Evolutionary conservation across 1,140 invertebrate species (phyloP), one percentile per base, ranked within the genome.

Genomic region (Phortica variegata): DNA sequence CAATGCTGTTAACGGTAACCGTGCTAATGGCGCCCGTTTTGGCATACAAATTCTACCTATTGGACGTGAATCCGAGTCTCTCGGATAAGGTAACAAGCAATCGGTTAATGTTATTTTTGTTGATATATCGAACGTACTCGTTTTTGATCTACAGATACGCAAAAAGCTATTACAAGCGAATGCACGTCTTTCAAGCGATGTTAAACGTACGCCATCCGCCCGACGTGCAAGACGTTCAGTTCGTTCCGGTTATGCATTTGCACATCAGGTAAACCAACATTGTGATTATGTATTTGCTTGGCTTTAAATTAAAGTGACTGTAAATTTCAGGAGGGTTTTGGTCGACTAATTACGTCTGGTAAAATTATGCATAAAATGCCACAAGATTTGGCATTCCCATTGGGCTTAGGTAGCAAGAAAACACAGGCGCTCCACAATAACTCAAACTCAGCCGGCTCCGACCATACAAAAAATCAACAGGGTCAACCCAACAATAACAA

Each of bases 191-290:
- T 87, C 86, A 47, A 87, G 89, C 56, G 85, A 90, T 60, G 85
- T 89, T 29, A 78, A 90, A 18, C 83, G 91, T 49, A 91, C 92
- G 40, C 89, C 91, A 2, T 93, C 91, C 9, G 87, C 93, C 1
- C 82, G 92, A 48, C 83, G 92, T 56, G 89, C 87, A 38, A 82
- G 93, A 18, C 85, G 93, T 42, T 97, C 93, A 3, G 83, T 98
- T 33, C 86, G 96, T 12, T 97, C 94, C 1, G 96, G 96, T 29
- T 99, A 99, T 77, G 97, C 97, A 2, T 99, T 99, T 80, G 93
- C 97, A 21, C 97, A 99, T 79, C 69, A 76, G 60, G 73, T 76
- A 7, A 20, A 46, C n/a, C 26, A 7, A 6, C 26, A 29, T 7
- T 29, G 9, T 23, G 7, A 15, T 18, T 26, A 12, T 6, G 4